These are phyloP conservation scores for Drosophila eohydei DNA, from an alignment of 2,888 invertebrate species.

Conservation along the genomic window DNA sequence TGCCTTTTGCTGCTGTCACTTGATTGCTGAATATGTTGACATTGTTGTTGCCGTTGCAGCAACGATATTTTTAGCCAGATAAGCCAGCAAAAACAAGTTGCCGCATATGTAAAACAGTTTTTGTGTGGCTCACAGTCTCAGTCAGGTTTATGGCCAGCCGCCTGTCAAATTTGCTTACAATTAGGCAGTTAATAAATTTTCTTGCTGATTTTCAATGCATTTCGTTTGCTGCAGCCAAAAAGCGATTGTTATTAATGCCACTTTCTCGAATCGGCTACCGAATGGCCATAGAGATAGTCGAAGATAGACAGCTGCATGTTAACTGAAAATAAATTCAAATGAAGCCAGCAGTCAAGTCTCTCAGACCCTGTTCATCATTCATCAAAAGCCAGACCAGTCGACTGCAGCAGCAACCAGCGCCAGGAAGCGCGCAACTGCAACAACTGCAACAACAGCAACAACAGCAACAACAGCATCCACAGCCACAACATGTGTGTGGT, in stretches of 20 bases:
- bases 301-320: slow-evolving; percentile 56
- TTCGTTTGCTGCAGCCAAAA: slow-evolving; percentile 17
- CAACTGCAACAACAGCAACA: slow-evolving; percentile 18
- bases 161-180: slow-evolving; percentile 70
- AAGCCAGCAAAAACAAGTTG: slow-evolving; percentile 32
- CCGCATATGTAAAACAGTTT: slow-evolving; percentile 18
- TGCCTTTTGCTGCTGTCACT: slow-evolving; percentile 67
- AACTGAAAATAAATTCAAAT: slow-evolving; percentile 68
- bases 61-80: slow-evolving; percentile 49
- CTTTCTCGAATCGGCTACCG: slow-evolving; percentile 64
- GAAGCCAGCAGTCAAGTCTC: slow-evolving; percentile 27
- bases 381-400: slow-evolving; percentile 59
- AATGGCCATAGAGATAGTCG: slow-evolving; percentile 27
- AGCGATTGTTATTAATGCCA: slow-evolving; percentile 58
- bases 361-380: slow-evolving; percentile 71
- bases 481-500: slow-evolving; percentile 50
- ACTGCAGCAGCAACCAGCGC: slow-evolving; percentile 11
- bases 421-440: slow-evolving; percentile 35
- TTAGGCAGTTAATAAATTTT: slow-evolving; percentile 71
- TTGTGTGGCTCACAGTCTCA: neutral
- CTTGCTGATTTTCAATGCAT: slow-evolving; percentile 26
- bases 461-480: slow-evolving; percentile 24
- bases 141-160: slow-evolving; percentile 68
- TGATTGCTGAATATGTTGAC: slow-evolving; percentile 58
- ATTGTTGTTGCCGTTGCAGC: slow-evolving; percentile 52